A percentile compares a stretch with the other conserved stretches of the same genome.
phyloP scores from a whole-genome alignment of 2,888 invertebrate species.

The Stenichneumon culpator region DNA sequence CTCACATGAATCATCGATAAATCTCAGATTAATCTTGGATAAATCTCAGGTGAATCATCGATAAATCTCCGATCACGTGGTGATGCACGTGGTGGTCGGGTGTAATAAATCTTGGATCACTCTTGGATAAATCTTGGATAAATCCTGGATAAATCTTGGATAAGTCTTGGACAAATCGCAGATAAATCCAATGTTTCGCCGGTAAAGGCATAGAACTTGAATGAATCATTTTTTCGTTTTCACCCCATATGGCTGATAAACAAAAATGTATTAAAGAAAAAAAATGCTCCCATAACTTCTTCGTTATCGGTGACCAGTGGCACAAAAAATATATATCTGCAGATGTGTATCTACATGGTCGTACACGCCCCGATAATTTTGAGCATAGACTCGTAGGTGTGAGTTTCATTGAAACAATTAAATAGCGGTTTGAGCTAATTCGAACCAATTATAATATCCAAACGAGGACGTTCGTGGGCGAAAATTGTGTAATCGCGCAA shows the following conservation, averaged over 20 bases:
- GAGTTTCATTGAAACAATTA: constrained; percentile 1
- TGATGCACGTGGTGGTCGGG: too few species aligned
- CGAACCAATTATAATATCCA: constrained; percentile 10
- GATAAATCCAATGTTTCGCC: too few species aligned
- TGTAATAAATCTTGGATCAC: too few species aligned
- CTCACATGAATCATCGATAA: background rate
- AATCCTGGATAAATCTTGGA: too few species aligned
- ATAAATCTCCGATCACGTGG: too few species aligned
- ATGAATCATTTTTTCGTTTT: too few species aligned
- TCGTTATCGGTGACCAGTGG: background rate
- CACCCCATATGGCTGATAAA: too few species aligned
- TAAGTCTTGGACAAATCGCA: too few species aligned
- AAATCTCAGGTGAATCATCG: too few species aligned
- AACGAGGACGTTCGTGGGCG: constrained; percentile 53
- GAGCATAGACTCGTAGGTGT: background rate
- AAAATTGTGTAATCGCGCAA: constrained; percentile 33
- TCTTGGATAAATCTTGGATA: too few species aligned
- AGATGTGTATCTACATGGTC: background rate
- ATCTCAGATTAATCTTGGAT: too few species aligned
- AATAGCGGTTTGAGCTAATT: constrained; percentile 7
- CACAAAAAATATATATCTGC: background rate
- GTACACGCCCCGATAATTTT: background rate
- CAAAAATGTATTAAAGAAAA: background rate
- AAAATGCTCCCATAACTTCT: background rate
- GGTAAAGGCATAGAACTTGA: too few species aligned